Evolutionary conservation across 2,888 invertebrate genomes (phyloP).

Genomic region (Andrena minutula): DNA sequence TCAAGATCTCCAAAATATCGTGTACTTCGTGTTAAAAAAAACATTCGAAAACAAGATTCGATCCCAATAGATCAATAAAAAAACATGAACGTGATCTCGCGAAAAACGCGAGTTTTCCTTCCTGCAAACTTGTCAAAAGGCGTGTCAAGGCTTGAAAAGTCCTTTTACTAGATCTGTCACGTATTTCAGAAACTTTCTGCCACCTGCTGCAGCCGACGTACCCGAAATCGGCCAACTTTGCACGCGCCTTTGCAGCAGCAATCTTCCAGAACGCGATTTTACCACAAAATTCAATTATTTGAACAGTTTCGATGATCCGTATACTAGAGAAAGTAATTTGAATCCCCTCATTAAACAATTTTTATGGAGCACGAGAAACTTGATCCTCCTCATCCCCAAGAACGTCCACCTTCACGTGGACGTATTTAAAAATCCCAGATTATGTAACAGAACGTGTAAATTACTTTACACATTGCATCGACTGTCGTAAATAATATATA

Average conservation of each 20-base stretch:
- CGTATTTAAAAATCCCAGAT: not conserved
- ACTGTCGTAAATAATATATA: too few relatives aligned
- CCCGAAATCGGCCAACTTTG: constrained; percentile 19
- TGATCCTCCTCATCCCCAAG: not conserved
- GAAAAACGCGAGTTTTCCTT: not conserved
- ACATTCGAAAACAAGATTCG: constrained; percentile 4
- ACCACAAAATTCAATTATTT: not conserved
- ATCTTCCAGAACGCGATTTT: not conserved
- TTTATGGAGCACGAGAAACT: not conserved
- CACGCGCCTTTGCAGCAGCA: not conserved
- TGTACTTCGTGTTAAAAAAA: too few relatives aligned
- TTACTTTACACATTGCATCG: not conserved
- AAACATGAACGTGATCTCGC: not conserved
- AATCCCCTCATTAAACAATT: not conserved
- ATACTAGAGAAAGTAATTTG: not conserved
- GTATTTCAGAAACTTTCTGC: constrained; percentile 23
- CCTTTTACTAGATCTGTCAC: constrained; percentile 25
- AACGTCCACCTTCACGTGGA: not conserved
- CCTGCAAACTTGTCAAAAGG: constrained; percentile 1
- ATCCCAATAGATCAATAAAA: not conserved
- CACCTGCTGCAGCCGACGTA: not conserved
- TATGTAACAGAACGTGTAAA: not conserved
- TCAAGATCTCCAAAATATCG: not conserved
- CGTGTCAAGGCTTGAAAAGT: not conserved
- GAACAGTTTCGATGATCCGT: not conserved